Evolutionary conservation across 2,888 invertebrate genomes (phyloP).

Genomic region (Conchocele bisecta): DNA sequence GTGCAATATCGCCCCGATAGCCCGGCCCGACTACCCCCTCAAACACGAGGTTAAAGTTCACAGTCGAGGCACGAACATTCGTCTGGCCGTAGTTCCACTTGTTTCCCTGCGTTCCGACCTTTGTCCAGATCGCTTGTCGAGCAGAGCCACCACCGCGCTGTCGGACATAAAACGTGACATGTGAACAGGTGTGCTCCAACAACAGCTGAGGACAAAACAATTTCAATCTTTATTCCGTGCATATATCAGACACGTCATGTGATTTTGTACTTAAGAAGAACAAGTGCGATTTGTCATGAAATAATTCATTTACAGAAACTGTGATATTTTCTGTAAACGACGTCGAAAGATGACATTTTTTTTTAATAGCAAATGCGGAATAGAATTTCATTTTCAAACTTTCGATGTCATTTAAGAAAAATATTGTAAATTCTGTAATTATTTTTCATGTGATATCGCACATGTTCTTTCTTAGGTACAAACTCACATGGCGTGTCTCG

Average conservation of each 20-base stretch:
- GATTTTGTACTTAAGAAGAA: no score
- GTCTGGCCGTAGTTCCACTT: conserved; percentile 68
- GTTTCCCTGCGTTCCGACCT: conserved; percentile 71
- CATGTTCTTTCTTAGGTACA: no score
- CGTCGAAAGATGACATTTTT: no score
- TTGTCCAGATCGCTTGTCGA: conserved; percentile 66
- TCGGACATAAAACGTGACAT: conserved; percentile 4
- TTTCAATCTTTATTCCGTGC: neutral
- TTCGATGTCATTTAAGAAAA: no score
- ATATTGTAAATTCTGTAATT: no score
- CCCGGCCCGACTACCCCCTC: conserved; percentile 76
- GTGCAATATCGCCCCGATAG: conserved; percentile 75
- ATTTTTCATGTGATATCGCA: no score
- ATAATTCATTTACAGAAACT: no score
- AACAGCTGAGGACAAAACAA: neutral
- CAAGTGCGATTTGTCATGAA: neutral
- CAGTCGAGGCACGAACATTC: conserved; percentile 44
- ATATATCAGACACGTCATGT: no score
- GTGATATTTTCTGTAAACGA: no score
- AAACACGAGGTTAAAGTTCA: conserved; percentile 69
- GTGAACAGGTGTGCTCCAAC: neutral
- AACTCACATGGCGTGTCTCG: no score
- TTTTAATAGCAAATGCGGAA: no score
- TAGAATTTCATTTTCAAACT: no score
- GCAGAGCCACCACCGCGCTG: conserved; percentile 56